Evolutionary conservation across 2,888 invertebrate genomes (phyloP), one percentile per base, ranked within the genome.

Genomic region (Aphodius sticticus): DNA sequence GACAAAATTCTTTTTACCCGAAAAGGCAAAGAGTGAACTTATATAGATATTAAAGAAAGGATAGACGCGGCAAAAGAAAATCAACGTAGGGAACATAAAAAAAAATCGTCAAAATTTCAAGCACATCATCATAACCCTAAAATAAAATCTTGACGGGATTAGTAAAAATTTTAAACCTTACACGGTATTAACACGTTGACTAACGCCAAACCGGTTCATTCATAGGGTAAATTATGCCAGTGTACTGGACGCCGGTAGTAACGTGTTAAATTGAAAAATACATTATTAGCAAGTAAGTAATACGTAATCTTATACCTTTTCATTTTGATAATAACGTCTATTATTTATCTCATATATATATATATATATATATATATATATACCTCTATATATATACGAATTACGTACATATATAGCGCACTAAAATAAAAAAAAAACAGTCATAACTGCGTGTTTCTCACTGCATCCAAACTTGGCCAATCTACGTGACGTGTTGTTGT

Each of bases 391-490:
- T 53, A 53, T 53, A 53, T 53, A 53, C 53, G 53, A 53, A 53
- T 53, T 53, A 53, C 53, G 53, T 53, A 53, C 53, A 53, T 53
- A 53, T 53, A 53, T 53, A 53, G 53, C 53, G 12, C 53, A 53
- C 53, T 53, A 53, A 53, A 53, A 53, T 53, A 53, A 53, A 53
- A 53, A 53, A 53, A 53, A 53, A 53, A 53, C 53, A 53, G 53
- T 53, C 53, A 53, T 9, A 53, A 53, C 53, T 12, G 53, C 53
- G 53, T 5, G 53, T 53, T 53, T 53, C 53, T 53, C 53, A 53
- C 53, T 3, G n/a, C n/a, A 69, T 80, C 77, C 80, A 80, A 80
- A 80, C 77, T 80, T 80, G 78, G 80, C 78, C 76, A 80, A 80
- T 80, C 80, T 76, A 79, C 76, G 53, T 70, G 53, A 70, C 37